Conservation (phyloP, 2,888 invertebrate genomes). For the Halictus quadricinctus region DNA sequence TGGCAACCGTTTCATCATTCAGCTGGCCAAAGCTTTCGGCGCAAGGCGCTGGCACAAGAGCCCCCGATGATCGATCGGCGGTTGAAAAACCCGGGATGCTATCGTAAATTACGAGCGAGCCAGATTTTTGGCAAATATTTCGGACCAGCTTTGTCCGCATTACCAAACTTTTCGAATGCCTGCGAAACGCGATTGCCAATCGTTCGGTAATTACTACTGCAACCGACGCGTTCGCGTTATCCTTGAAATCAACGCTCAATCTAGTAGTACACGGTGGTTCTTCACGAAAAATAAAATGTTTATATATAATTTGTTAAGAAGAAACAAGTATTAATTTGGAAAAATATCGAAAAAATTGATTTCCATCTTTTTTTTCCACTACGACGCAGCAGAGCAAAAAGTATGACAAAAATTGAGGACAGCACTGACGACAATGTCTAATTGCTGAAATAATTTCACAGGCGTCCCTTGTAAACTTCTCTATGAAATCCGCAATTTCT, state of each 20-base stretch:
- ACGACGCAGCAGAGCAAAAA: no score
- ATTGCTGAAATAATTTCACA: no score
- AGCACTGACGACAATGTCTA: no score
- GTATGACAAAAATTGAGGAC: no score
- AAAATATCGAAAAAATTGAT: no score
- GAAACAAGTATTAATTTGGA: no score
- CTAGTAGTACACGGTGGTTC: not conserved
- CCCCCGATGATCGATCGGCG: slow-evolving; percentile 31
- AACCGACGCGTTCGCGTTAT: not conserved
- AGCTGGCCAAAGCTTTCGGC: slow-evolving; percentile 31
- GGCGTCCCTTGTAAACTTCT: no score
- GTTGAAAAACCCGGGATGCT: slow-evolving; percentile 2
- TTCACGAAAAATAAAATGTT: not conserved
- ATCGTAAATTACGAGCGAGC: slow-evolving; percentile 9
- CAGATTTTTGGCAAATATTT: slow-evolving; percentile 17
- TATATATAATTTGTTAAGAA: not conserved
- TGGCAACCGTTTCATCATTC: slow-evolving; percentile 44
- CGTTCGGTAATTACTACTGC: not conserved
- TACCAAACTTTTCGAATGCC: not conserved
- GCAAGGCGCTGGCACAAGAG: slow-evolving; percentile 37
- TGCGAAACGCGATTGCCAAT: not conserved
- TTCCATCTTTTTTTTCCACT: no score
- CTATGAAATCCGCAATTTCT: no score
- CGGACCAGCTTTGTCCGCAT: not conserved
- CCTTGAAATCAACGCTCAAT: not conserved